These are phyloP conservation scores for Pseudococcus viburni DNA, from an alignment of 2,888 invertebrate genomes.

Conservation along the genomic window DNA sequence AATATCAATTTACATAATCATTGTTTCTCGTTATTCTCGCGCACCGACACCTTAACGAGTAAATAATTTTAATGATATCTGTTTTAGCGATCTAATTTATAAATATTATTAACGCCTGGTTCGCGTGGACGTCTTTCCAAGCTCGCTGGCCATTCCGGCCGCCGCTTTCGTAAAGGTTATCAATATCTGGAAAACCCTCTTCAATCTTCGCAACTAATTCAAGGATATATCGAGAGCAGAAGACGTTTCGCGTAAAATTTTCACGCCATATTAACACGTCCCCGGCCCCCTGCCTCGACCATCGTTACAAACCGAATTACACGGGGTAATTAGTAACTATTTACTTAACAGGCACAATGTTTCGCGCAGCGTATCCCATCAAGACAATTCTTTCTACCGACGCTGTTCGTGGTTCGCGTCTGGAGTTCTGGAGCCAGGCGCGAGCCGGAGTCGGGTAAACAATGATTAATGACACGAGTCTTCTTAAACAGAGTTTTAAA, in stretches of 20 bases:
- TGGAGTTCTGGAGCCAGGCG: not conserved
- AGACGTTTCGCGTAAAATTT: conserved; percentile 12
- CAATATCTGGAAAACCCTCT: not conserved
- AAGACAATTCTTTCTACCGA: too few species aligned
- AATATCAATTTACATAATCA: not conserved
- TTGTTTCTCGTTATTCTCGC: not conserved
- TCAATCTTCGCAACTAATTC: not conserved
- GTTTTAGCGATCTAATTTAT: not conserved
- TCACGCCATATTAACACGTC: conserved; percentile 11
- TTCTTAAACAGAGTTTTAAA: conserved; percentile 24
- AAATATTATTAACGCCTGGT: not conserved
- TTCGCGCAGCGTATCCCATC: not conserved
- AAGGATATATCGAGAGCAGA: not conserved
- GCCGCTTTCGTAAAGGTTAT: not conserved
- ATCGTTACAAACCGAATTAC: conserved; percentile 25
- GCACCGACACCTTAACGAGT: not conserved
- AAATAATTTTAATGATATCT: not conserved
- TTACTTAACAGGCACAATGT: not conserved
- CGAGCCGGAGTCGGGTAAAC: not conserved
- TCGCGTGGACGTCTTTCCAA: conserved; percentile 3
- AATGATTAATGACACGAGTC: conserved; percentile 22
- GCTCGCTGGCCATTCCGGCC: not conserved
- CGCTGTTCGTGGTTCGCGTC: not conserved
- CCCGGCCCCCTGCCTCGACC: not conserved
- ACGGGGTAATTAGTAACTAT: not conserved